Evolutionary conservation across 2,113 vertebrate genomes (phyloP).

Genomic region (Falco punctatus): DNA sequence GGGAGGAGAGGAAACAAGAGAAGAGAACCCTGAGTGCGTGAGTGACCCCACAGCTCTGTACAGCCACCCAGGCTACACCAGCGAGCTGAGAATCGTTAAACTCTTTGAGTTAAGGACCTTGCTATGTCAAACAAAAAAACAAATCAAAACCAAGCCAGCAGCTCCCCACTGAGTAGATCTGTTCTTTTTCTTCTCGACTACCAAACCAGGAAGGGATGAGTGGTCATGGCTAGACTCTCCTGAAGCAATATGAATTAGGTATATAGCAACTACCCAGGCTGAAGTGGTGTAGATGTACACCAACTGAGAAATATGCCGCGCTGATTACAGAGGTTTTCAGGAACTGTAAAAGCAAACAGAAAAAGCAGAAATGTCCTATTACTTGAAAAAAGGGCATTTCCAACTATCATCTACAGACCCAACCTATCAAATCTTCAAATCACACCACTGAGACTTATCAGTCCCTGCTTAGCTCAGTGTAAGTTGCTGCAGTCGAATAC

Average conservation of each 20-base stretch:
- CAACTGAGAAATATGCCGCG: not conserved
- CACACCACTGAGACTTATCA: not conserved
- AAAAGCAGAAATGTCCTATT: not conserved
- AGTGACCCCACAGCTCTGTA: not conserved
- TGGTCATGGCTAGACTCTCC: not conserved
- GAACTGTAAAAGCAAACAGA: not conserved
- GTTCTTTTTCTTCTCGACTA: not conserved
- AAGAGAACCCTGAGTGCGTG: rapidly evolving
- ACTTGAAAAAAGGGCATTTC: not conserved
- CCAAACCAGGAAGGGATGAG: not conserved
- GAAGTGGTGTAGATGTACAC: not conserved
- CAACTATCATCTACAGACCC: not conserved
- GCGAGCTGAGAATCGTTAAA: not conserved
- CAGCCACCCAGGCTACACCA: not conserved
- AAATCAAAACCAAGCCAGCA: not conserved
- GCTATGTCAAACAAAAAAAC: not conserved
- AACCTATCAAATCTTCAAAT: not conserved
- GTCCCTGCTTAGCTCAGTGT: not conserved
- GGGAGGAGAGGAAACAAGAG: not conserved
- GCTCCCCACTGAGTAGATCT: not conserved
- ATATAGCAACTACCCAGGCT: not conserved
- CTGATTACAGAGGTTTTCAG: not conserved
- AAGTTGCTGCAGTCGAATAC: not conserved
- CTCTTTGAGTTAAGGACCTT: not conserved
- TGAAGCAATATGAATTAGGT: not conserved